Evolutionary conservation across 1,140 invertebrate genomes (phyloP), one percentile per base, ranked within the genome.

Genomic region (Limonius californicus): DNA sequence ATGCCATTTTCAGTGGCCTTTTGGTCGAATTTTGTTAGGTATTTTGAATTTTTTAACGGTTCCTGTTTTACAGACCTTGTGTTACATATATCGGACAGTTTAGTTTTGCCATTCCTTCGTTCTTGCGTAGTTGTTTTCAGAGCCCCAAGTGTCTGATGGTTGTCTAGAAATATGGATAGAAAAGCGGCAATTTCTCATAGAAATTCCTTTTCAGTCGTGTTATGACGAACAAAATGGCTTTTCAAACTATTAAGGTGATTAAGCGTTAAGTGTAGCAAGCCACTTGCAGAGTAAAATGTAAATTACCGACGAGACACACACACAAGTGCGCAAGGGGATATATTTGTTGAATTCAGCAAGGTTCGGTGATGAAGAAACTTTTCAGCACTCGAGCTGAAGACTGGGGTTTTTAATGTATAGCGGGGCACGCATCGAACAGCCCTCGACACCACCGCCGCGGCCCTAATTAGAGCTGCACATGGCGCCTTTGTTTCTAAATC

Each of bases 391-490:
- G 14, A 60, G 43, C 45, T 56, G 54, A 64, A 63, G 61, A 62
- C 53, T 65, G 54, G 64, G 65, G 62, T 61, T 63, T 68, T 68
- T 68, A 65, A 65, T 65, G 65, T 65, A 65, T 61, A 65, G 64
- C 58, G 35, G 61, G 58, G 39, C 61, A 66, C 59, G 55, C 59
- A 62, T 45, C 30, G 47, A 45, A 59, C 62, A 47, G 30, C 64
- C 57, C 66, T 57, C 58, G 54, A 68, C 61, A 69, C 65, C 63
- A 59, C 65, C 42, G 14, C 66, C 45, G 20, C 45, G 65, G 59
- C 63, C 65, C 70, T 73, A 73, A 73, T 71, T 71, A 71, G 68
- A 67, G 67, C 62, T 70, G 67, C 62, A 54, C 30, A 54, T 47
- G 55, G 47, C 57, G 58, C 58, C 63, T 62, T 72, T 72, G 68